Evolutionary conservation across 2,888 invertebrate genomes (phyloP).

Genomic region (Aspidiotus destructor): DNA sequence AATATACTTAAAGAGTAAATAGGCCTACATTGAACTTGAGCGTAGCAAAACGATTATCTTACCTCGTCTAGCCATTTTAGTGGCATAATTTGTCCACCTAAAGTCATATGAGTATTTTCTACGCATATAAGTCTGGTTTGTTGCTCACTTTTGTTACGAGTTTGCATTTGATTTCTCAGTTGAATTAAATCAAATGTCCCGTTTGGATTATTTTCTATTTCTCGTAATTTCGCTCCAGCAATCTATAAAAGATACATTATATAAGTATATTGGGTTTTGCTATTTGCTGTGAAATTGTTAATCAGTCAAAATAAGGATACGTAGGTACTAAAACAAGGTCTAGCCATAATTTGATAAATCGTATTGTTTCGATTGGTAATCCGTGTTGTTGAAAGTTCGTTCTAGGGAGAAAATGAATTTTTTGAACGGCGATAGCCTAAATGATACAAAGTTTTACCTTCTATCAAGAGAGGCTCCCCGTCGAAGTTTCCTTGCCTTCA

Average conservation of each 20-base stretch:
- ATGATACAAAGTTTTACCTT: no score
- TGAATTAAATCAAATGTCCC: slow-evolving; percentile 74
- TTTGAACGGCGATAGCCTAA: no score
- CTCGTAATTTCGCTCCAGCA: slow-evolving; percentile 65
- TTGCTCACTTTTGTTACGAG: slow-evolving; percentile 60
- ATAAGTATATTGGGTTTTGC: neutral
- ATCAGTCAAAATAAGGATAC: no score
- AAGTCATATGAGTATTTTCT: slow-evolving; percentile 86
- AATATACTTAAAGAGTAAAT: no score
- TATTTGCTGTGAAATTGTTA: no score
- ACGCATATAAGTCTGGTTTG: slow-evolving; percentile 69
- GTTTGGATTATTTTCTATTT: slow-evolving; percentile 64
- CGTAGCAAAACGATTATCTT: slow-evolving; percentile 15
- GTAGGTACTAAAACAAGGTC: no score
- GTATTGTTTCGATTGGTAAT: no score
- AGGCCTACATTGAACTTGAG: no score
- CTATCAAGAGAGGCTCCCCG: no score
- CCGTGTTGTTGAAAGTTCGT: no score
- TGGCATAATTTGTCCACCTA: slow-evolving; percentile 77
- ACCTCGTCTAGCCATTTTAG: slow-evolving; percentile 65
- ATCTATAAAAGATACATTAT: slow-evolving; percentile 43
- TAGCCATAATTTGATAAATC: neutral
- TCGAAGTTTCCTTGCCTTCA: no score
- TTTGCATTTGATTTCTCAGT: slow-evolving; percentile 57
- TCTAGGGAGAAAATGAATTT: no score